A percentile compares a stretch with the other conserved stretches of the same genome.
phyloP scores from a whole-genome alignment of 1,140 invertebrate species.

The Plodia interpunctella region DNA sequence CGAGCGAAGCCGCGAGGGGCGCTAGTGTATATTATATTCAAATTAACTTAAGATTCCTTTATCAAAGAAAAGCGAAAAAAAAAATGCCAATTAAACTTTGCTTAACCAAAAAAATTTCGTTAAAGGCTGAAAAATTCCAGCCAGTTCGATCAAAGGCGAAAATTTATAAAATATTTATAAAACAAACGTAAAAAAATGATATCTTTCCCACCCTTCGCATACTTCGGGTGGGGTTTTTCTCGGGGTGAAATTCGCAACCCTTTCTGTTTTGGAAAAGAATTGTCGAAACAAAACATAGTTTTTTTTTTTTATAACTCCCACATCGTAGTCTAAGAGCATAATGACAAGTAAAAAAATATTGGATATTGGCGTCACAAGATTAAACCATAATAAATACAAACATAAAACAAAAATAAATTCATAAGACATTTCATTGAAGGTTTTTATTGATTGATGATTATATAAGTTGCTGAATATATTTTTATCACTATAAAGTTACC shows the following conservation, averaged over 20 bases:
- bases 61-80: too few relatives aligned
- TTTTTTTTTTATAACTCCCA: slow-evolving; percentile 16
- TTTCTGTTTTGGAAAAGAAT: slow-evolving; percentile 26
- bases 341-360: too few relatives aligned
- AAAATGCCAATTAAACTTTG: slow-evolving; percentile 8
- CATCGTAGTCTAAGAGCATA: slow-evolving; percentile 10
- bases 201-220: slow-evolving; percentile 31
- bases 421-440: too few relatives aligned
- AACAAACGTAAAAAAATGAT: slow-evolving; percentile 29
- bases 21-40: too few relatives aligned
- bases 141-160: slow-evolving; percentile 40
- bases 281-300: slow-evolving; percentile 18
- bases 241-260: slow-evolving; percentile 32
- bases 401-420: too few relatives aligned
- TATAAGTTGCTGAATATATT: too few relatives aligned
- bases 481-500: too few relatives aligned
- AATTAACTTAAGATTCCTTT: too few relatives aligned
- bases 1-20: too few relatives aligned
- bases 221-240: slow-evolving; percentile 46
- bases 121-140: slow-evolving; percentile 15
- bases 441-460: too few relatives aligned
- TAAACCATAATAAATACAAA: too few relatives aligned
- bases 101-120: slow-evolving; percentile 1
- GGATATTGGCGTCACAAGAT: too few relatives aligned
- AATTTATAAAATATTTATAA: slow-evolving; percentile 48